Base-by-base conservation (phyloP, 1,140 invertebrate genomes). In the Drosophila rufa region DNA sequence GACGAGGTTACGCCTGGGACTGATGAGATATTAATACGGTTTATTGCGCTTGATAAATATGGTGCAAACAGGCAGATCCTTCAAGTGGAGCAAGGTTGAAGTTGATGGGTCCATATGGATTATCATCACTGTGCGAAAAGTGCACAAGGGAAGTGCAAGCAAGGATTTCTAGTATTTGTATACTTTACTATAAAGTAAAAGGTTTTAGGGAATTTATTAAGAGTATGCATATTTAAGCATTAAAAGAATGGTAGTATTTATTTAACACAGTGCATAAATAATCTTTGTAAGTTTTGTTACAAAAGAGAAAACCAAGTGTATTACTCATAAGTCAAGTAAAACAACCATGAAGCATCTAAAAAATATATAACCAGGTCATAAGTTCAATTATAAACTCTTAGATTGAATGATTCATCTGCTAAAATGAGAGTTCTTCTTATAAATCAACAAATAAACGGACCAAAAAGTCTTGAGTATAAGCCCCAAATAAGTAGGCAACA, bases 11-110 rank as follows among this genome's bases (percentile, higher is more conserved):
- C 67, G 69, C 67, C 66, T 71, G 27, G 25, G 38, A 51, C 45
- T 73, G 55, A 73, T 73, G 69, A 36, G 69, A 73, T 71, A 73
- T 73, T 73, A 59, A 73, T 55, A 55, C 71, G 56, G 69, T 50
- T 73, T 73, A 57, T 59, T 45, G 38, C 30, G 30, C 51, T 48
- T 19, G 45, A 71, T 60, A 43, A 59, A 43, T 59, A 71, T 59
- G 42, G 46, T n/a, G 48, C 53, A 36, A 36, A 17, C 43, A 33
- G 30, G 19, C 19, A 43, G 22, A 46, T 47, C 43, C 59, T 64
- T 64, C 42, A 38, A 47, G 43, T 45, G 19, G 64, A 19, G 38
- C 58, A 66, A 38, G 64, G 58, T 36, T 66, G n/a, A 36, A 27
- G 58, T 46, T 62, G 22, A 64, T 19, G n/a, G 6, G 17, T 50